Evolutionary conservation across 2,113 vertebrate species (phyloP).

Genomic region (Malurus elegans): DNA sequence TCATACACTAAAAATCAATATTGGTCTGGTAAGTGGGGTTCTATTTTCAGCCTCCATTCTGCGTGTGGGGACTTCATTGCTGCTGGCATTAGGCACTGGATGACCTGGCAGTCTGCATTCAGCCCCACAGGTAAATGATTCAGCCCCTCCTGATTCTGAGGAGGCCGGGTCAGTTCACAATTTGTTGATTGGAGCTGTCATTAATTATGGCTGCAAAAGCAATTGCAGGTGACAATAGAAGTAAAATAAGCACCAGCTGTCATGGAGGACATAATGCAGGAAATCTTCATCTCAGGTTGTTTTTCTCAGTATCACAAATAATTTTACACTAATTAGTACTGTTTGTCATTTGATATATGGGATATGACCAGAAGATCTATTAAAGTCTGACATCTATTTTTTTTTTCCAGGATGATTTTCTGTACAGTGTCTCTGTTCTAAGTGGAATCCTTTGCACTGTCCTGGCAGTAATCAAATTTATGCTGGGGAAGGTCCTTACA

Average conservation of each 20-base stretch:
- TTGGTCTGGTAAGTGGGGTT: background rate
- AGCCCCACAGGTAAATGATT: background rate
- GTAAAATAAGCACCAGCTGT: background rate
- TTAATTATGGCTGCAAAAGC: background rate
- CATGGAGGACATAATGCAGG: background rate
- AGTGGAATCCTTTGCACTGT: slow-evolving; percentile 89
- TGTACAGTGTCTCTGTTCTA: slow-evolving; percentile 93
- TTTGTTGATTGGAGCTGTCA: background rate
- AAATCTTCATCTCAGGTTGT: background rate
- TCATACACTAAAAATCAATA: background rate
- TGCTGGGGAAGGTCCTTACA: slow-evolving; percentile 93
- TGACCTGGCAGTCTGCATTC: background rate
- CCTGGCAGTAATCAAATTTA: slow-evolving; percentile 92
- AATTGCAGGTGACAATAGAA: background rate
- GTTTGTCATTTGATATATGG: background rate
- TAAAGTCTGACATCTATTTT: background rate
- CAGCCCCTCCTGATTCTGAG: background rate
- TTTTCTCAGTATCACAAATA: background rate
- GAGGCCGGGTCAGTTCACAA: background rate
- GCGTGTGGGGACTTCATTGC: background rate
- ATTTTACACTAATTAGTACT: background rate
- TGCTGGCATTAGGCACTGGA: background rate
- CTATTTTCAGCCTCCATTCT: background rate
- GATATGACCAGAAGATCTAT: background rate
- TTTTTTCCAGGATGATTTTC: slow-evolving; percentile 87